Conservation (phyloP, 2,797 vertebrate genomes). For the Sebastes wilsoni region DNA sequence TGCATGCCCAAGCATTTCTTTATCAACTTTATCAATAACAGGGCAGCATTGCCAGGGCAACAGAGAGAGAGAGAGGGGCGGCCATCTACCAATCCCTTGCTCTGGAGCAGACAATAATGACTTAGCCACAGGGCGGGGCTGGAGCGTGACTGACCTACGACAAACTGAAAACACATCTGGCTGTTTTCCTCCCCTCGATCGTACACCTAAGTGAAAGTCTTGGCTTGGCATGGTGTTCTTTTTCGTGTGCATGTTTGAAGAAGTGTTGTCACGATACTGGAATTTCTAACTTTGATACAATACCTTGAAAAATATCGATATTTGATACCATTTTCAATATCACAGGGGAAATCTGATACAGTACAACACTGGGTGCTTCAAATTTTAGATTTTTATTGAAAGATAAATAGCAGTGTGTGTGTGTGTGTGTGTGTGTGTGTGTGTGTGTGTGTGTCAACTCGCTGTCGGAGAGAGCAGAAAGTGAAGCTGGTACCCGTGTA, state of each 20-base stretch:
- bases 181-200: neutral
- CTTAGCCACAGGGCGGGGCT: conserved; percentile 12
- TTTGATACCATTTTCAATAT: too few species aligned
- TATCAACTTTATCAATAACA: conserved; percentile 78
- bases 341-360: too few species aligned
- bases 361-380: too few species aligned
- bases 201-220: neutral
- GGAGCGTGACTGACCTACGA: conserved; percentile 14
- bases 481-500: too few species aligned
- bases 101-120: conserved; percentile 49
- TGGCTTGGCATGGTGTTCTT: neutral
- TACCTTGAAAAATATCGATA: too few species aligned
- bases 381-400: too few species aligned
- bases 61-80: conserved; percentile 19
- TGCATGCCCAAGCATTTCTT: conserved; percentile 78
- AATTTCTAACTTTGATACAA: too few species aligned
- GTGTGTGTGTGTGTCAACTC: too few species aligned
- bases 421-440: too few species aligned
- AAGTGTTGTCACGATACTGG: too few species aligned
- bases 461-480: too few species aligned
- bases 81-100: conserved; percentile 34
- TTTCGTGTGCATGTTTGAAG: neutral
- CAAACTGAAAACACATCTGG: conserved; percentile 1
- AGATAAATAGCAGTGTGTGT: too few species aligned
- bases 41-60: conserved; percentile 62